These are phyloP conservation scores for Aramus guarauna DNA, from an alignment of 2,113 vertebrate genomes.

Conservation along the genomic window DNA sequence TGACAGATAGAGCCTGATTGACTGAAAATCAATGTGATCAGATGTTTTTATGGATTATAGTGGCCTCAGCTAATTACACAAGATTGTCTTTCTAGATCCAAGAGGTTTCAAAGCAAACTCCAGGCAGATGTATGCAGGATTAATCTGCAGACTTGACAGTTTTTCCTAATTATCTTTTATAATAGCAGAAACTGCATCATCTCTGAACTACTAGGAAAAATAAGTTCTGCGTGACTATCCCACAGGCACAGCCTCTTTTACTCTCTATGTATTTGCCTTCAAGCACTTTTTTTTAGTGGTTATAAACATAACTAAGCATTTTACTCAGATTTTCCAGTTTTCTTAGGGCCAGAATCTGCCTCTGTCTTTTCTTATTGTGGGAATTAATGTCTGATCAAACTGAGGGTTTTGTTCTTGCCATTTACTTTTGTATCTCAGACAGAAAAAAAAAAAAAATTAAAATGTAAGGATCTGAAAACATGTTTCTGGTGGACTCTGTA, in stretches of 20 bases:
- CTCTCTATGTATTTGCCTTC: neutral
- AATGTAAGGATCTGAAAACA: fast-evolving
- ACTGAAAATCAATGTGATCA: conserved; percentile 81
- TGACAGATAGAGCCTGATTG: conserved; percentile 75
- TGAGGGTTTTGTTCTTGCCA: neutral
- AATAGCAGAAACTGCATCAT: conserved; percentile 58
- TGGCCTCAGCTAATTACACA: conserved; percentile 77
- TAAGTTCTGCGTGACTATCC: conserved; percentile 11
- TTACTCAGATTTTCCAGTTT: neutral
- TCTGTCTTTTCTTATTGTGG: neutral
- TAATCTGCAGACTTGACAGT: conserved; percentile 75
- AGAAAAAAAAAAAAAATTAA: neutral
- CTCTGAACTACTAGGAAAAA: conserved; percentile 54
- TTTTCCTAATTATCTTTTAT: conserved; percentile 74
- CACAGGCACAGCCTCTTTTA: neutral
- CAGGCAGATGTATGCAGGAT: conserved; percentile 70
- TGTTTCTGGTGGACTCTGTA: fast-evolving
- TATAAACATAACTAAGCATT: neutral
- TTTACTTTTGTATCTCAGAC: neutral
- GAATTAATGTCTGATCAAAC: neutral
- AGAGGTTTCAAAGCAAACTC: conserved; percentile 71
- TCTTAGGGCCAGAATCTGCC: neutral
- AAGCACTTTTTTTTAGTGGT: neutral
- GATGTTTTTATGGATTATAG: conserved; percentile 80
- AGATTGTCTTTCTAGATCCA: conserved; percentile 76